Conservation (phyloP, 2,113 vertebrate species). For the Uropsilus gracilis region DNA sequence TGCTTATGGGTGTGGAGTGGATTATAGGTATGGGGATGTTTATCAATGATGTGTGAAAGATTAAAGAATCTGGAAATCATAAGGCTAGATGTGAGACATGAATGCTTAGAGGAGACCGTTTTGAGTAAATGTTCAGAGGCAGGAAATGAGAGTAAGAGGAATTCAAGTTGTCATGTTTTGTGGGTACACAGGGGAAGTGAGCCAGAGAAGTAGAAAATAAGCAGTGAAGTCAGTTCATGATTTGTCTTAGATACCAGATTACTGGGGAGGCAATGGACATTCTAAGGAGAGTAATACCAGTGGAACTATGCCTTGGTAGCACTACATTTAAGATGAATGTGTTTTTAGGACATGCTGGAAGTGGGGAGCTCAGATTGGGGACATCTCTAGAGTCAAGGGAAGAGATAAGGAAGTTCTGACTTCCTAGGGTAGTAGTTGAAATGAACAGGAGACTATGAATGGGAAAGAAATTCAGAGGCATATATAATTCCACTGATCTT, state of each 20-base stretch:
- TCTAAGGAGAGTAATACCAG: background rate
- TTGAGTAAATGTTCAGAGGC: background rate
- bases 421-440: background rate
- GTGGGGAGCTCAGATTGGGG: background rate
- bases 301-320: background rate
- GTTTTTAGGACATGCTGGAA: background rate
- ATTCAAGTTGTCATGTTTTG: background rate
- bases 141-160: background rate
- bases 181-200: background rate
- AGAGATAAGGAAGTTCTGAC: background rate
- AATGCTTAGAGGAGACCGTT: background rate
- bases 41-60: background rate
- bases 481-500: background rate
- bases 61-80: constrained; percentile 15
- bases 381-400: background rate
- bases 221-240: background rate
- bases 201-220: background rate
- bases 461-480: background rate
- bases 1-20: too few species aligned
- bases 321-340: background rate
- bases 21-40: background rate
- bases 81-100: background rate
- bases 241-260: background rate
- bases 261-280: background rate
- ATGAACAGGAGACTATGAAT: background rate